These are phyloP conservation scores for Drosophila conformis DNA, from an alignment of 2,888 invertebrate species.

Conservation along the genomic window DNA sequence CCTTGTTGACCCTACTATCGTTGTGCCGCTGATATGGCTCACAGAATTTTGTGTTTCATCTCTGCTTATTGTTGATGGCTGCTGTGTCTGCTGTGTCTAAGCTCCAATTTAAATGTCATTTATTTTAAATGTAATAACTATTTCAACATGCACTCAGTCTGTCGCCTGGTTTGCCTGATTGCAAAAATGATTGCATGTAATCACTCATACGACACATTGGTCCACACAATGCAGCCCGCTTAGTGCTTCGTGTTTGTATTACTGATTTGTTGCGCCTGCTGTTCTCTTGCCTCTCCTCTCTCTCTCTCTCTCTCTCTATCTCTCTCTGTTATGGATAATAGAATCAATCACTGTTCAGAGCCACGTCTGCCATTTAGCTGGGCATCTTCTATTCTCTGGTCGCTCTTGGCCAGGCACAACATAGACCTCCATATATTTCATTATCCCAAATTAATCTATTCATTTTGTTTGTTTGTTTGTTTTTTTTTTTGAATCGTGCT, in stretches of 20 bases:
- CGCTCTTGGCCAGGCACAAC: background rate
- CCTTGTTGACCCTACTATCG: conserved; percentile 11
- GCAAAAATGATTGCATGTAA: conserved; percentile 67
- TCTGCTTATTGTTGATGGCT: conserved; percentile 24
- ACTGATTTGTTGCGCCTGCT: conserved; percentile 52
- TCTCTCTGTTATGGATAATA: background rate
- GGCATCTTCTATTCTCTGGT: background rate
- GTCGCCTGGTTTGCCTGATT: conserved; percentile 43
- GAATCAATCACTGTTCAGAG: conserved; percentile 2
- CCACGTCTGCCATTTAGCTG: background rate
- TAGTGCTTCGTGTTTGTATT: conserved; percentile 34
- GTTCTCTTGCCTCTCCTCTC: background rate
- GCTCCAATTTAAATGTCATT: conserved; percentile 66
- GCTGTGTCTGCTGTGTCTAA: conserved; percentile 25
- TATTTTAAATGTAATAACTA: conserved; percentile 69
- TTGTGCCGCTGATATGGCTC: conserved; percentile 42
- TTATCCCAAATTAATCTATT: conserved; percentile 2
- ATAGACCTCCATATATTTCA: background rate
- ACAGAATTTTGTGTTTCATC: conserved; percentile 24
- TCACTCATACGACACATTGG: conserved; percentile 64
- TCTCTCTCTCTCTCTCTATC: background rate
- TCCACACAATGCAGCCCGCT: conserved; percentile 19
- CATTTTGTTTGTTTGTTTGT: background rate
- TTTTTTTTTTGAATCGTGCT: background rate
- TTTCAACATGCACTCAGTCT: conserved; percentile 54